A percentile compares a stretch with the other conserved stretches of the same genome.
Conservation (phyloP, 2,797 vertebrate genomes). For the Calcarius lapponicus region DNA sequence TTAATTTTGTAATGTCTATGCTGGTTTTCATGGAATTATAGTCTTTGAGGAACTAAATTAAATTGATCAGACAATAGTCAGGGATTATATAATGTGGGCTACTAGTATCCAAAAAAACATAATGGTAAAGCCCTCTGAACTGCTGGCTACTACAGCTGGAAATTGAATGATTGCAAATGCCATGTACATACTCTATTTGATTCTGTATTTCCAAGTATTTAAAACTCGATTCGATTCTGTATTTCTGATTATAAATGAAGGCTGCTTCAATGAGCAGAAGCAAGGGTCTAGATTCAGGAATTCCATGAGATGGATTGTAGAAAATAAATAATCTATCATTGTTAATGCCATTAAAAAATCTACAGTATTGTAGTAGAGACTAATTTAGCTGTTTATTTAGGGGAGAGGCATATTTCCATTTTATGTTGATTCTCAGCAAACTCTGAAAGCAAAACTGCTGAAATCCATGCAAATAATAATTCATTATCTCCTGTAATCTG, state of each 20-base stretch:
- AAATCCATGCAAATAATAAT: background rate
- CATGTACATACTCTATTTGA: background rate
- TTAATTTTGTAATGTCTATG: background rate
- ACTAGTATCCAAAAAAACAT: background rate
- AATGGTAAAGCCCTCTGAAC: background rate
- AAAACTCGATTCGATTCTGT: background rate
- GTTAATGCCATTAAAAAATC: background rate
- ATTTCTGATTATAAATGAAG: background rate
- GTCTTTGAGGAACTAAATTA: background rate
- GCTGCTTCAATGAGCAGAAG: background rate
- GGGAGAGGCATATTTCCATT: background rate
- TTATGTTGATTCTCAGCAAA: background rate
- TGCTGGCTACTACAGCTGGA: background rate
- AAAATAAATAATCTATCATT: background rate
- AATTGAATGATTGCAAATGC: background rate
- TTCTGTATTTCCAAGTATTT: background rate
- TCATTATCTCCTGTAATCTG: background rate
- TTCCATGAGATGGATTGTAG: background rate
- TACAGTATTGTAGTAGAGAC: background rate
- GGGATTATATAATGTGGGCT: background rate
- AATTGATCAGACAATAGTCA: background rate
- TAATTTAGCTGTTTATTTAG: background rate
- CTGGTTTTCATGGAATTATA: background rate
- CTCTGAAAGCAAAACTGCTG: background rate
- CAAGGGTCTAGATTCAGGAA: background rate